These are phyloP conservation scores for Muntiacus reevesi DNA, from an alignment of 2,113 vertebrate genomes.

Conservation along the genomic window DNA sequence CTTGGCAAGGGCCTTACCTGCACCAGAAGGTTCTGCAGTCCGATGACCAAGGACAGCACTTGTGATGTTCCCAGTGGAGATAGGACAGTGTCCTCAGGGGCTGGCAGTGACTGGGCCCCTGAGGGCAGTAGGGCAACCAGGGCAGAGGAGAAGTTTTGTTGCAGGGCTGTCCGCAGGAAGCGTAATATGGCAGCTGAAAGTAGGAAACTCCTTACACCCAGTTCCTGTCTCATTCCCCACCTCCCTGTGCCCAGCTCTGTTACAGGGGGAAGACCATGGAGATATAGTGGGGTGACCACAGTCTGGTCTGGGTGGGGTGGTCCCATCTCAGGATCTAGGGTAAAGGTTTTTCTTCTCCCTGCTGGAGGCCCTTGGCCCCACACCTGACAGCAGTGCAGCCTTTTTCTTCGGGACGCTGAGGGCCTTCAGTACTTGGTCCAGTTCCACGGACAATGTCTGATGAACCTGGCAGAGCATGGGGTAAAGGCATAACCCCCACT, in stretches of 20 bases:
- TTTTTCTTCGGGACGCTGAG: slow-evolving; percentile 86
- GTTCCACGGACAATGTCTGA: slow-evolving; percentile 85
- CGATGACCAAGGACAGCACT: slow-evolving; percentile 81
- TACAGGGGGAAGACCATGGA: background rate
- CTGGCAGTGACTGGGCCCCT: slow-evolving; percentile 56
- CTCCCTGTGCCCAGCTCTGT: background rate
- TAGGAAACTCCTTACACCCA: slow-evolving; percentile 19
- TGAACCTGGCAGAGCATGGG: slow-evolving; percentile 81
- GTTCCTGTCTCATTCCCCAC: background rate
- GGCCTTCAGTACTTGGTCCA: slow-evolving; percentile 84
- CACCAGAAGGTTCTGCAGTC: slow-evolving; percentile 90
- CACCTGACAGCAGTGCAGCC: slow-evolving; percentile 88
- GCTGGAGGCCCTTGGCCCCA: background rate
- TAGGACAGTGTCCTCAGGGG: slow-evolving; percentile 79
- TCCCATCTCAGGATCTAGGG: background rate
- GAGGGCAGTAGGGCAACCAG: slow-evolving; percentile 79
- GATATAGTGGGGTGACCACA: background rate
- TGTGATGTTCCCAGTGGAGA: slow-evolving; percentile 84
- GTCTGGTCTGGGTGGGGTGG: background rate
- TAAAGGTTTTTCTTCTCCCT: background rate
- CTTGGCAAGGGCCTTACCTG: slow-evolving; percentile 78
- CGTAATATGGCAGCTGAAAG: slow-evolving; percentile 87
- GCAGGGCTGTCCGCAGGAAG: slow-evolving; percentile 87
- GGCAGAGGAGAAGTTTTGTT: slow-evolving; percentile 85
- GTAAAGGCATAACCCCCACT: background rate